Conservation (phyloP, 2,113 vertebrate genomes). For the Tringa solitaria region DNA sequence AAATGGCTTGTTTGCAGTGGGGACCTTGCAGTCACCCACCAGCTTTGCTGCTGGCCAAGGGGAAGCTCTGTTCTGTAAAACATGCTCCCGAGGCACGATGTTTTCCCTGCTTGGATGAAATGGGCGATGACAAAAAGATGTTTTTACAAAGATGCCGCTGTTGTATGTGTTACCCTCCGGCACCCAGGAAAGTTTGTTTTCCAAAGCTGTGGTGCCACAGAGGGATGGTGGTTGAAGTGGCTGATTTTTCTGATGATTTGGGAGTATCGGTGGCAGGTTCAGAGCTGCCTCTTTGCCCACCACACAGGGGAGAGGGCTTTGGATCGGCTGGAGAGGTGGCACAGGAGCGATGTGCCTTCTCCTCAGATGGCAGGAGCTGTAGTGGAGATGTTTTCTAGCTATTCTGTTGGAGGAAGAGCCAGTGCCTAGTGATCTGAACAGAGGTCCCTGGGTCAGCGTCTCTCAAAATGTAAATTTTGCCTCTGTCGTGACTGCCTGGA, state of each 20-base stretch:
- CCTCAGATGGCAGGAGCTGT: neutral
- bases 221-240: neutral
- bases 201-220: accelerated
- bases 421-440: neutral
- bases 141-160: neutral
- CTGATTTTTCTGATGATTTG: neutral
- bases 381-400: neutral
- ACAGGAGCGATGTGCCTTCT: neutral
- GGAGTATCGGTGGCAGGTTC: neutral
- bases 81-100: accelerated
- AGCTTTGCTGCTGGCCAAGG: conserved; percentile 33
- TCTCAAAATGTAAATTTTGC: neutral
- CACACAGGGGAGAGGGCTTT: neutral
- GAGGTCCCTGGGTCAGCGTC: neutral
- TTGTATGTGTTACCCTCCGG: accelerated
- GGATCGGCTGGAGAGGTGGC: accelerated
- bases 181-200: neutral
- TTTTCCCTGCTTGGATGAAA: neutral
- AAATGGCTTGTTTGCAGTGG: conserved; percentile 72
- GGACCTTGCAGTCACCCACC: conserved; percentile 37
- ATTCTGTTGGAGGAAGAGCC: neutral
- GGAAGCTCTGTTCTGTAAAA: conserved; percentile 9
- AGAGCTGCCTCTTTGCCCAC: neutral
- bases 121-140: neutral
- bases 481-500: neutral